Base-by-base conservation (phyloP, 2,888 invertebrate genomes). In the Seira musarum region DNA sequence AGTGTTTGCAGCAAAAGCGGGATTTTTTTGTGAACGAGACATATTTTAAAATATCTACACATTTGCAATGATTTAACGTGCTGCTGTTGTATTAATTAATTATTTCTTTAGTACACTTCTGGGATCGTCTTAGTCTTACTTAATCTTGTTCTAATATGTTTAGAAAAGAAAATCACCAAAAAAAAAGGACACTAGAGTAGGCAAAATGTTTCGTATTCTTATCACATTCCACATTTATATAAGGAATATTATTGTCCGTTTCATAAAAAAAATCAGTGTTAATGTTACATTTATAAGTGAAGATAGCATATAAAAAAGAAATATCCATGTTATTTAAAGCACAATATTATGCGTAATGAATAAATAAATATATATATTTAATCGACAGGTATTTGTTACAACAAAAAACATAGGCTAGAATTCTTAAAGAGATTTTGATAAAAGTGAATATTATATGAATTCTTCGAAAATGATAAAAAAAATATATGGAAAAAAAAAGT, bases 161-260 rank as follows among this genome's bases (percentile, higher is more conserved):
- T 8, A 30, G 8, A 30, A 8, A 30, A 30, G 8, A 30, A 30
- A 5, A 30, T 30, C 8, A 30, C 30, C 2, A 30, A 30, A 30
- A 30, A 30, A 30, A 30, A 30, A 30, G 30, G 8, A 8, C n/a
- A n/a, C n/a, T n/a, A n/a, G n/a, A n/a, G 2, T 30, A 30, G 30
- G 30, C 3, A 57, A 53, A 64, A 69, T 19, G 77, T 65, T 70
- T 78, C 65, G 22, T 49, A 67, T 67, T 80, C 70, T 40, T 1
- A 63, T 68, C 74, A 80, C 80, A 80, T 80, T 80, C 80, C 80
- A 80, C 57, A 64, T 80, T 74, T 79, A 64, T 73, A 79, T 64
- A 74, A 69, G 68, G 63, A 13, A 1, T 46, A 71, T 57, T 73
- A 80, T 17, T 80, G 70, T 80, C 70, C 80, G 80, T 80, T 80